A percentile compares a stretch with the other conserved stretches of the same genome.
Conservation (phyloP, 2,888 invertebrate species). For the Amphipoea oculea region DNA sequence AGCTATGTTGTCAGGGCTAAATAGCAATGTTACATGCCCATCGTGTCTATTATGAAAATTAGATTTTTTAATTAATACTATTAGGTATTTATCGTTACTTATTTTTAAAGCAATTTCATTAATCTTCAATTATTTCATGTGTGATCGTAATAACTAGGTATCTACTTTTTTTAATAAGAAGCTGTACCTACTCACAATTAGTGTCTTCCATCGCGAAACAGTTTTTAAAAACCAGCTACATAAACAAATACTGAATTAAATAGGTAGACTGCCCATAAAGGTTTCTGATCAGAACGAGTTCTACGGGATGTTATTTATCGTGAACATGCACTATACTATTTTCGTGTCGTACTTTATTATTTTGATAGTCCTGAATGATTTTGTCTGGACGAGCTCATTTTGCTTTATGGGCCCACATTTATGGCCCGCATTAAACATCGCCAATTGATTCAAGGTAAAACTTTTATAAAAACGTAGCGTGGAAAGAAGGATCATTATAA, state of each 20-base stretch:
- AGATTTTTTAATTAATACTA: background rate
- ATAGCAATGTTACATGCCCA: slow-evolving; percentile 32
- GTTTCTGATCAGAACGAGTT: slow-evolving; percentile 45
- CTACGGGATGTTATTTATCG: slow-evolving; percentile 27
- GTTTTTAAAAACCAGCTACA: background rate
- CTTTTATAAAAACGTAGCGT: slow-evolving; percentile 55
- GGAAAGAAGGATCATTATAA: slow-evolving; percentile 69
- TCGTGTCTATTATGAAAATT: slow-evolving; percentile 18
- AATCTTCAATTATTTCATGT: background rate
- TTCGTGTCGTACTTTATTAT: slow-evolving; percentile 38
- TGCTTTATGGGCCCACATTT: slow-evolving; percentile 42
- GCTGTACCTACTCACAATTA: background rate
- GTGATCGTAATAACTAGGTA: too few species aligned
- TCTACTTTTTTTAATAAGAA: background rate
- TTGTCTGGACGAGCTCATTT: slow-evolving; percentile 34
- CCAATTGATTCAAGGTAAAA: slow-evolving; percentile 41
- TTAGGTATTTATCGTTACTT: background rate
- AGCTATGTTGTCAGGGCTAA: slow-evolving; percentile 21
- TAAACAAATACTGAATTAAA: slow-evolving; percentile 39
- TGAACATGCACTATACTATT: slow-evolving; percentile 34
- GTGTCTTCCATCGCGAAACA: background rate
- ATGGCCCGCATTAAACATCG: slow-evolving; percentile 35
- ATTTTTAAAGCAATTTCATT: background rate
- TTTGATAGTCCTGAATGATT: slow-evolving; percentile 40
- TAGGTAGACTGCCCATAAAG: slow-evolving; percentile 16